Percentiles rank a stretch among this genome's conserved stretches.
phyloP scores from a whole-genome alignment of 2,113 vertebrate species.

The Sula dactylatra region DNA sequence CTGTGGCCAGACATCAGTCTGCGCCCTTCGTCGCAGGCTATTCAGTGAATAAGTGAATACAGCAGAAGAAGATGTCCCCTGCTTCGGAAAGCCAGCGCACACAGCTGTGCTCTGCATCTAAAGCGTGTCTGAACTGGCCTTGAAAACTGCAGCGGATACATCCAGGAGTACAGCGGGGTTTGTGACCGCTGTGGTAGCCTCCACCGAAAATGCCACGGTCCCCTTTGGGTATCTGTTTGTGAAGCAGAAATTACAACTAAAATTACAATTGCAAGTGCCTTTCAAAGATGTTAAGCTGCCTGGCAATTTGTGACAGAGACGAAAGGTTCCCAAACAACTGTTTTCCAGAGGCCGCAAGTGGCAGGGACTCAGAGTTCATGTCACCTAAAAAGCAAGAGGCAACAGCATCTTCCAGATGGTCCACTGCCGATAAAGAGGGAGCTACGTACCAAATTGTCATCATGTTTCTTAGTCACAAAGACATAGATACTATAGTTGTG shows the following conservation, averaged over 20 bases:
- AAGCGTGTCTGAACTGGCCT: background rate
- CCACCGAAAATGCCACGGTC: background rate
- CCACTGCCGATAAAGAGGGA: background rate
- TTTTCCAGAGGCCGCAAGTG: background rate
- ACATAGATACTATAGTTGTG: background rate
- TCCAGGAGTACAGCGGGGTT: background rate
- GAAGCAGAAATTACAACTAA: background rate
- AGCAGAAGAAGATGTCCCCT: background rate
- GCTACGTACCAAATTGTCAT: fast-evolving
- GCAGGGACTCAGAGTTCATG: background rate
- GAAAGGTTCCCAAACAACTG: background rate
- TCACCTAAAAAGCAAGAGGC: background rate
- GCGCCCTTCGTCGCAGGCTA: background rate
- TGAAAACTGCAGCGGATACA: background rate
- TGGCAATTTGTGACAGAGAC: background rate
- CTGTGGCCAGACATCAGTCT: background rate
- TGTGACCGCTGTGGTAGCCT: background rate
- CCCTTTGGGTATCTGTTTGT: background rate
- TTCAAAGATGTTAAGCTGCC: background rate
- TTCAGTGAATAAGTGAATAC: background rate
- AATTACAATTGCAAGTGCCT: background rate
- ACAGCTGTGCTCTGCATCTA: fast-evolving
- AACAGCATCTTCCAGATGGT: background rate
- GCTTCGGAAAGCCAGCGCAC: background rate
- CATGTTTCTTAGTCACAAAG: background rate